phyloP scores from a whole-genome alignment of 2,797 vertebrate genomes.

The Oreortyx pictus region DNA sequence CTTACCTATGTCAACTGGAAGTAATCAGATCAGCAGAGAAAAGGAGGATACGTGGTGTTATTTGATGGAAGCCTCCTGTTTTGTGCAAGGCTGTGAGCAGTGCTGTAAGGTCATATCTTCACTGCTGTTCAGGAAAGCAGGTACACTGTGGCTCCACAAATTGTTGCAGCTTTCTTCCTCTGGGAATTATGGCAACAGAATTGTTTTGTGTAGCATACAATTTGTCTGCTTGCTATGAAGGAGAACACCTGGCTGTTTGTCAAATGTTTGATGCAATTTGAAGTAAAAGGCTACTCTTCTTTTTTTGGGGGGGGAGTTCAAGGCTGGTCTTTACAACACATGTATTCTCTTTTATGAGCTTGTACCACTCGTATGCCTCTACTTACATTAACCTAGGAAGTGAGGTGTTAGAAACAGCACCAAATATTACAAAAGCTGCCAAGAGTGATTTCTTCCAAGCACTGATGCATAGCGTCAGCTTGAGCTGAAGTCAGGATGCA shows the following conservation, averaged over 20 bases:
- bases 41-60: fast-evolving
- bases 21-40: not conserved
- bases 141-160: fast-evolving
- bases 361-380: not conserved
- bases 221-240: not conserved
- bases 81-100: too few relatives aligned
- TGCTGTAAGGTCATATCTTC: fast-evolving
- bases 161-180: not conserved
- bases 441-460: not conserved
- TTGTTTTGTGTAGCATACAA: not conserved
- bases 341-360: not conserved
- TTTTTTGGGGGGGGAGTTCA: not conserved
- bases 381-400: not conserved
- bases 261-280: not conserved
- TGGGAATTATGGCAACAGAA: not conserved
- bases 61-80: not conserved
- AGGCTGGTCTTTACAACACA: not conserved
- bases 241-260: not conserved
- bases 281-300: not conserved
- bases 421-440: not conserved
- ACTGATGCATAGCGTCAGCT: not conserved
- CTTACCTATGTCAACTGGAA: fast-evolving
- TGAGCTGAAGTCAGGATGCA: not conserved
- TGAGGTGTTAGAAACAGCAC: not conserved
- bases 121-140: not conserved